These are phyloP conservation scores for Cinclus cinclus DNA, from an alignment of 2,113 vertebrate genomes.

Conservation along the genomic window DNA sequence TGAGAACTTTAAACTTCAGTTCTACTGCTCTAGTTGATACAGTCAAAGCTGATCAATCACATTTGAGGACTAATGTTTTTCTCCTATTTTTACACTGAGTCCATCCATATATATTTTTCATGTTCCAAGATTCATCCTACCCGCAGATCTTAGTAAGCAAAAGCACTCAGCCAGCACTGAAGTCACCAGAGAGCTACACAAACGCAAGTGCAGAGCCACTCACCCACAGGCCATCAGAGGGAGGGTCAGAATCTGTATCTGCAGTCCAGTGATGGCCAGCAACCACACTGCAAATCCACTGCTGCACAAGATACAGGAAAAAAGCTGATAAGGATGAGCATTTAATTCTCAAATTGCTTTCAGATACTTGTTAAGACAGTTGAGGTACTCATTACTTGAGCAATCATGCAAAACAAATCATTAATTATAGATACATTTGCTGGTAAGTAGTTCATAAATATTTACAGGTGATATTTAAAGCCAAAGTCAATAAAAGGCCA, in stretches of 20 bases:
- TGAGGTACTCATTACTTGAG: background rate
- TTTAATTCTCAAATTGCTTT: background rate
- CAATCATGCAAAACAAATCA: background rate
- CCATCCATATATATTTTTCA: background rate
- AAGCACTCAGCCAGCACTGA: background rate
- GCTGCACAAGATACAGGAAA: background rate
- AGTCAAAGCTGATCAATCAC: background rate
- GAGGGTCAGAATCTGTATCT: background rate
- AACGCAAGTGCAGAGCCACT: background rate
- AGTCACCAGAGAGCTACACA: background rate
- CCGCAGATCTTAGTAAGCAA: background rate
- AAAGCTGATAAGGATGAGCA: background rate
- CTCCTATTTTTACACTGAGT: background rate
- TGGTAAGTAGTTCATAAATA: background rate
- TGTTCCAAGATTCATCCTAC: background rate
- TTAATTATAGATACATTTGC: background rate
- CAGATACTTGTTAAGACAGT: background rate
- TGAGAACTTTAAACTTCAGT: slow-evolving; percentile 9
- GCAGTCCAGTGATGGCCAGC: background rate
- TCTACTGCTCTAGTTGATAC: background rate
- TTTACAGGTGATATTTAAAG: background rate
- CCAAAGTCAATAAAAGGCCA: background rate
- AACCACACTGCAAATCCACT: background rate
- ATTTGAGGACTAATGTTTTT: background rate
- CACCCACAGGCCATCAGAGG: accelerated